Base-by-base conservation (phyloP, 2,113 vertebrate genomes). In the Hippocampus barbouri region DNA sequence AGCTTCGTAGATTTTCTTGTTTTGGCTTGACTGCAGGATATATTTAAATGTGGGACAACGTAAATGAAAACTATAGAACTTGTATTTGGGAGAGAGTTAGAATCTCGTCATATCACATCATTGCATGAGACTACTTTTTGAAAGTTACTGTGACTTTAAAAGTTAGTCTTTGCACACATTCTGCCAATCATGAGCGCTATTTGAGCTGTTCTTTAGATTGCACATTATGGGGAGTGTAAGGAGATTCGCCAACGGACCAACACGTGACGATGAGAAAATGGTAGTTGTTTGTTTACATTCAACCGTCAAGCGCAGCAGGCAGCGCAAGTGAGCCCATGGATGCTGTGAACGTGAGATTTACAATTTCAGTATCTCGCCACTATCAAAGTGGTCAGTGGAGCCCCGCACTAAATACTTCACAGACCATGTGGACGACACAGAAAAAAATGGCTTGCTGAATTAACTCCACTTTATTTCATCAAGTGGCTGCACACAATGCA, bases 31-130 rank as follows among this genome's bases (percentile, higher is more conserved):
- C 47, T 68, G 69, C 70, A n/a, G 77, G 74, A 73, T 82, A 23
- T 80, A 77, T 78, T 79, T 49, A 71, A 80, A 79, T 74, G 74
- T 76, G 65, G 73, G 76, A 68, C 79, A 76, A 86, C 75, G 83
- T 80, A 76, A 72, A 66, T 72, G 23, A 65, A 79, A 77, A 72
- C 56, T 76, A 66, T 41, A 57, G 63, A 72, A 72, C 60, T 78
- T 80, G 74, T 74, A 66, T 78, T 76, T 71, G 59, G 66, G 38
- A 51, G 68, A n/a, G 23, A 66, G 60, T 45, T 75, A 56, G 59
- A 74, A 80, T 66, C 30, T 5, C 30, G 75, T 80, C 68, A 74
- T 66, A 66, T 64, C 72, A 59, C 34, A 66, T 60, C 74, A 56
- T 73, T 79, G 65, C 57, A 51, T 21, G 4, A 5, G 3, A 34